A percentile compares a stretch with the other conserved stretches of the same genome.
phyloP scores from a whole-genome alignment of 2,797 vertebrate species.

The Leptoclinus maculatus region DNA sequence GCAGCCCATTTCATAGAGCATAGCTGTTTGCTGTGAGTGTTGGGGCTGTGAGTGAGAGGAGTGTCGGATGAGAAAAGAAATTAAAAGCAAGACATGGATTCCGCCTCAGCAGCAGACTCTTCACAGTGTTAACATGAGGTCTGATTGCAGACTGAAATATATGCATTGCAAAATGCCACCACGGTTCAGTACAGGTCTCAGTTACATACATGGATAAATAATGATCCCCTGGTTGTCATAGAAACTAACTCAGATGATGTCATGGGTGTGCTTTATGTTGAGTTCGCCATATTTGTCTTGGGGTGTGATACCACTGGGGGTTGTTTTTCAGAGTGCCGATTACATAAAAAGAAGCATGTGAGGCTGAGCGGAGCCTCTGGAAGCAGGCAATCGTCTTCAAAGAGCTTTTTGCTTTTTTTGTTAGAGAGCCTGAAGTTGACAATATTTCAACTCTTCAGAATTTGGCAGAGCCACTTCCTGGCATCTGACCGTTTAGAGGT shows the following conservation, averaged over 20 bases:
- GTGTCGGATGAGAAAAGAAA: neutral
- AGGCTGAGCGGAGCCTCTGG: neutral
- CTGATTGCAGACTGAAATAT: constrained; percentile 11
- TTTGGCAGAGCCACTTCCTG: neutral
- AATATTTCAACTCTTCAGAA: neutral
- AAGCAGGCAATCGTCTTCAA: neutral
- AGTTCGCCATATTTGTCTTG: constrained; percentile 5
- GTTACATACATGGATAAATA: neutral
- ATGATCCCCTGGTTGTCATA: constrained; percentile 60
- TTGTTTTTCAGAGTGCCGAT: neutral
- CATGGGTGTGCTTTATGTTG: neutral
- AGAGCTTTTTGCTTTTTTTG: neutral
- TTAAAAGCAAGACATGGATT: neutral
- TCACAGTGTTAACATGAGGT: neutral
- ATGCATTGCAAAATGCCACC: neutral
- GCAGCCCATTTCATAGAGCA: neutral
- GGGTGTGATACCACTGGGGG: neutral
- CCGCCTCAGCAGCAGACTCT: neutral
- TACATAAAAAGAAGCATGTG: neutral
- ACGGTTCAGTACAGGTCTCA: neutral
- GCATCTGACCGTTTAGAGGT: neutral
- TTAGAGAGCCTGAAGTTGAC: neutral
- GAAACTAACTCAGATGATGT: constrained; percentile 62
- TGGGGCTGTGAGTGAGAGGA: constrained; percentile 5
- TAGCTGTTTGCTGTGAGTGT: neutral